These are phyloP conservation scores for Pangasius mekongensis DNA, from an alignment of 2,797 vertebrate genomes.

Conservation along the genomic window DNA sequence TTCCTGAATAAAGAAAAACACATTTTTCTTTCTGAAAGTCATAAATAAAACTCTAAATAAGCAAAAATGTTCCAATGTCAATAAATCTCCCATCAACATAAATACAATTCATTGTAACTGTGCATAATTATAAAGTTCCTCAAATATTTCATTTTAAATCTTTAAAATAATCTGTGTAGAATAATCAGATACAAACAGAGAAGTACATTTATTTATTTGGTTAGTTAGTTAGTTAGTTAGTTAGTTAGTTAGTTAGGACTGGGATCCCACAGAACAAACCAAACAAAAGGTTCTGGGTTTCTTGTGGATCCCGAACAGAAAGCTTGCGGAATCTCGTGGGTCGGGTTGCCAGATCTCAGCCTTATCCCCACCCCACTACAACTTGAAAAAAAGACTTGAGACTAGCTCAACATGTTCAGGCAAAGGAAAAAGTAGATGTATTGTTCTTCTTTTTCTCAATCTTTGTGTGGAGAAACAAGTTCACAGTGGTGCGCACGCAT, in stretches of 20 bases:
- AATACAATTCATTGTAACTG: too few relatives aligned
- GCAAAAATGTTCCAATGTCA: not conserved
- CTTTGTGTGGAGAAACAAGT: too few relatives aligned
- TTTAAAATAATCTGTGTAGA: too few relatives aligned
- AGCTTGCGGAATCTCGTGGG: not conserved
- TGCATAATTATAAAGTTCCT: not conserved
- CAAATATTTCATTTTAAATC: not conserved
- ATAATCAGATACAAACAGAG: not conserved
- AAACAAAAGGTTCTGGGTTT: not conserved
- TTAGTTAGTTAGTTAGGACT: not conserved
- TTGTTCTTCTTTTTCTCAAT: not conserved
- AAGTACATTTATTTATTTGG: not conserved
- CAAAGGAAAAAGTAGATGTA: not conserved
- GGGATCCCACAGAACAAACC: too few relatives aligned
- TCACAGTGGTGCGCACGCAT: too few relatives aligned
- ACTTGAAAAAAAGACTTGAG: not conserved
- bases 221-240: too few relatives aligned
- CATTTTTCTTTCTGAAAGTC: not conserved
- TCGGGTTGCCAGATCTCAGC: not conserved
- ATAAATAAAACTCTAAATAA: not conserved
- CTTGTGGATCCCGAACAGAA: not conserved
- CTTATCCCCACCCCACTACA: not conserved
- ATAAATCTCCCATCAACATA: too few relatives aligned
- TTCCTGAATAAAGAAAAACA: not conserved
- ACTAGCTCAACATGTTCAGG: not conserved